Evolutionary conservation across 2,888 invertebrate genomes (phyloP).

Genomic region (Subacronicta megacephala): DNA sequence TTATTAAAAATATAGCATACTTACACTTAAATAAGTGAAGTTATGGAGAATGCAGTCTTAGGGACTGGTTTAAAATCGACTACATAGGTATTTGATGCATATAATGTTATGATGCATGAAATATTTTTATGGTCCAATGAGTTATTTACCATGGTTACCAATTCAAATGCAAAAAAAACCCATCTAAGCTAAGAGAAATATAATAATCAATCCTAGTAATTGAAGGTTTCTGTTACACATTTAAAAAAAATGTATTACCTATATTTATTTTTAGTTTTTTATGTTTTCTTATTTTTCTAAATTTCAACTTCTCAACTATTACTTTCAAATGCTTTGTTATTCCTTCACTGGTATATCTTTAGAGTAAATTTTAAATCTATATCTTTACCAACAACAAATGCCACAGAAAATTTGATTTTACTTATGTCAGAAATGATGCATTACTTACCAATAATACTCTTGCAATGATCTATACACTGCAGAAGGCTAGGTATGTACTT

Average conservation of each 20-base stretch:
- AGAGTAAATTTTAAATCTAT: slow-evolving; percentile 51
- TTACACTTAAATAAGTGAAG: slow-evolving; percentile 12
- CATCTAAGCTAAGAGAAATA: slow-evolving; percentile 3
- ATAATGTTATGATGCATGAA: slow-evolving; percentile 26
- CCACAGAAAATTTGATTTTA: slow-evolving; percentile 52
- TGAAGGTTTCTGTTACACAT: slow-evolving; percentile 18
- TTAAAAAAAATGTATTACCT: not conserved
- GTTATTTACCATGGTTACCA: slow-evolving; percentile 14
- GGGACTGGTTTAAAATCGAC: slow-evolving; percentile 20
- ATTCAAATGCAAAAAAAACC: slow-evolving; percentile 1
- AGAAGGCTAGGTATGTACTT: slow-evolving; percentile 43
- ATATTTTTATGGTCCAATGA: slow-evolving; percentile 8
- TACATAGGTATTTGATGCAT: slow-evolving; percentile 21
- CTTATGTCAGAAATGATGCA: slow-evolving; percentile 61
- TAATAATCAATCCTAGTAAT: slow-evolving; percentile 6
- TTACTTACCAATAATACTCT: slow-evolving; percentile 67
- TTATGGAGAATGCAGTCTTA: slow-evolving; percentile 15
- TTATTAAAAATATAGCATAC: slow-evolving; percentile 2
- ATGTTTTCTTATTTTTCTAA: slow-evolving; percentile 29
- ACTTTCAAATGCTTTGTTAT: slow-evolving; percentile 46
- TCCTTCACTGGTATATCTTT: slow-evolving; percentile 56
- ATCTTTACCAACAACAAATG: slow-evolving; percentile 55
- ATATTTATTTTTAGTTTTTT: slow-evolving; percentile 25
- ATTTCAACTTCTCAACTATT: slow-evolving; percentile 27
- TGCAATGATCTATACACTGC: slow-evolving; percentile 64